These are phyloP conservation scores for Ceramica pisi DNA, from an alignment of 2,888 invertebrate genomes.

Conservation along the genomic window DNA sequence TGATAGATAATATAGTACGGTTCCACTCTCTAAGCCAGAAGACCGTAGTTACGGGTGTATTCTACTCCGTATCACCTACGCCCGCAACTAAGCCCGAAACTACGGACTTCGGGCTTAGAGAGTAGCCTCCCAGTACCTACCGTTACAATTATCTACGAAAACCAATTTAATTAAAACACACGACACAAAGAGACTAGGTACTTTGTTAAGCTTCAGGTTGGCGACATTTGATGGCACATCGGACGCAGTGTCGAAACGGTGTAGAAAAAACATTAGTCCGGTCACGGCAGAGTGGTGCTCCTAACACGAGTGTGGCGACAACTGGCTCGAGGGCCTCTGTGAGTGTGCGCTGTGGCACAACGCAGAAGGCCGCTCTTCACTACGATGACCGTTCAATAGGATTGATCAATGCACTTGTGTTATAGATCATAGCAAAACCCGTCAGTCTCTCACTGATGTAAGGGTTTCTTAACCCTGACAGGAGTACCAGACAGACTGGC, in stretches of 20 bases:
- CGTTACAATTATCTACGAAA: too few species aligned
- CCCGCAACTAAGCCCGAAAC: too few species aligned
- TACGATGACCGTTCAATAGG: not conserved
- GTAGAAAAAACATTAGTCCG: conserved; percentile 1
- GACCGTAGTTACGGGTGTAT: too few species aligned
- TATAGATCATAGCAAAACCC: not conserved
- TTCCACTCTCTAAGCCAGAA: too few species aligned
- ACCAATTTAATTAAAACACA: not conserved
- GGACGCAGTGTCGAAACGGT: conserved; percentile 20
- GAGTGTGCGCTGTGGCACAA: too few species aligned
- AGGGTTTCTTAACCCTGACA: too few species aligned
- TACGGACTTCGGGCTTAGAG: too few species aligned
- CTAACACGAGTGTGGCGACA: conserved; percentile 4
- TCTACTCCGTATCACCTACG: too few species aligned
- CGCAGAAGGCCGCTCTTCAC: conserved; percentile 14
- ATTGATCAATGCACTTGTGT: not conserved
- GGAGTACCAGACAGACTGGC: too few species aligned
- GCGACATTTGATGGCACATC: not conserved
- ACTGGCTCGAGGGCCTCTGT: not conserved
- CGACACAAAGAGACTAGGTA: too few species aligned
- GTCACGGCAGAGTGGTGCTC: conserved; percentile 28
- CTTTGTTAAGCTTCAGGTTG: not conserved
- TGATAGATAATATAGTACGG: too few species aligned
- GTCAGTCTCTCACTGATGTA: not conserved
- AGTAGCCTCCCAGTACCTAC: too few species aligned